Conservation (phyloP, 1,140 invertebrate genomes). For the Psilanteris sp. region DNA sequence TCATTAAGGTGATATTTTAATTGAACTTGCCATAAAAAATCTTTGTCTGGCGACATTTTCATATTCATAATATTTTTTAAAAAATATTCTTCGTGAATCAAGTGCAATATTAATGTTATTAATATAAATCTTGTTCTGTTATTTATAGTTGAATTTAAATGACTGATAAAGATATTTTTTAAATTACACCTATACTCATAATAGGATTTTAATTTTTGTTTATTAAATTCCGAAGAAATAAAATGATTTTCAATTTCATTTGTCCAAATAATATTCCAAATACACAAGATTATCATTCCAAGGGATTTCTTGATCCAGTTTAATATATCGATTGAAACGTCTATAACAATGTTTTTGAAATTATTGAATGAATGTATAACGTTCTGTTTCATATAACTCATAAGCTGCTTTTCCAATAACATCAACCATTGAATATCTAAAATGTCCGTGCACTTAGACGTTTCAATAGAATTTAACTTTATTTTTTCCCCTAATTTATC, state of each 20-base stretch:
- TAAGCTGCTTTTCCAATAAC: conserved; percentile 70
- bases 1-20: conserved; percentile 91
- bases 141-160: conserved; percentile 79
- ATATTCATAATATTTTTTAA: conserved; percentile 80
- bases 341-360: conserved; percentile 25
- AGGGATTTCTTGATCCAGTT: conserved; percentile 60
- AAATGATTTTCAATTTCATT: conserved; percentile 76
- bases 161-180: conserved; percentile 22
- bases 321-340: conserved; percentile 16
- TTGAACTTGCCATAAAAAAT: conserved; percentile 95
- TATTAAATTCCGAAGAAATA: conserved; percentile 59
- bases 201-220: conserved; percentile 41
- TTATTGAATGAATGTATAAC: conserved; percentile 31
- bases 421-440: conserved; percentile 85
- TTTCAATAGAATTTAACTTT: conserved; percentile 77
- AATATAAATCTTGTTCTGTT: conserved; percentile 81
- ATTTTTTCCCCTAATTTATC: conserved; percentile 83
- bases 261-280: conserved; percentile 85
- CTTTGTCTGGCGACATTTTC: conserved; percentile 79
- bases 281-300: conserved; percentile 82
- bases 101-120: conserved; percentile 81
- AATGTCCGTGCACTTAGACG: no score
- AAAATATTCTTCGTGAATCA: conserved; percentile 84
- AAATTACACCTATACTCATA: conserved; percentile 28
- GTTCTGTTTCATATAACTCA: conserved; percentile 29